A percentile compares a stretch with the other conserved stretches of the same genome.
Evolutionary conservation across 2,113 vertebrate species (phyloP).

Genomic region (Tinamus guttatus): DNA sequence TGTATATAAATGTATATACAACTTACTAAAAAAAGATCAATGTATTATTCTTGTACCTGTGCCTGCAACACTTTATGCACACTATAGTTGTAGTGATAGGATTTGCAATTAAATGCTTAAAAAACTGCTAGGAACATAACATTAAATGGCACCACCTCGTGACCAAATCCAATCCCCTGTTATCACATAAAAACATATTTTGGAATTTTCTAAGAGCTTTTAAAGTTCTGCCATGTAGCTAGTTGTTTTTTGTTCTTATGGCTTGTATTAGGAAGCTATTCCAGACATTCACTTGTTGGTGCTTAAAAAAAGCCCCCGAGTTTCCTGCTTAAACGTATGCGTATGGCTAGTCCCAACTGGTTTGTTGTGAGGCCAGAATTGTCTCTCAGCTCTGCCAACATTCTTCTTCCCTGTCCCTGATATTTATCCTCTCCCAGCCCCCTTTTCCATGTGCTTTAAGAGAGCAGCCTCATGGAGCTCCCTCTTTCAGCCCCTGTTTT

Average conservation of each 20-base stretch:
- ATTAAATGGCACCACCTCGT: not conserved
- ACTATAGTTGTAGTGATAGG: not conserved
- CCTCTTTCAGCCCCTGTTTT: not conserved
- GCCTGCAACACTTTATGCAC: not conserved
- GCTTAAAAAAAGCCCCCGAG: not conserved
- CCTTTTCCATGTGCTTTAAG: not conserved
- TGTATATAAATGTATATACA: not conserved
- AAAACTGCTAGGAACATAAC: not conserved
- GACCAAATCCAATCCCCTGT: not conserved
- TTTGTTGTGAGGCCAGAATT: not conserved
- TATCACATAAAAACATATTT: slow-evolving; percentile 6
- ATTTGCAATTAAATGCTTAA: not conserved
- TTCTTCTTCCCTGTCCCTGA: not conserved
- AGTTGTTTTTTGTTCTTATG: not conserved
- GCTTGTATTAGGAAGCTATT: not conserved
- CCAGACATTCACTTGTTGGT: not conserved
- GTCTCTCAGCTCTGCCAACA: not conserved
- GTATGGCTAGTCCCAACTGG: not conserved
- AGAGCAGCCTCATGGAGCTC: not conserved
- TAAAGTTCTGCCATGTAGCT: not conserved
- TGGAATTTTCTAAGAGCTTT: not conserved
- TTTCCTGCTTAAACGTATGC: not conserved
- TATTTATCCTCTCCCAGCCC: not conserved
- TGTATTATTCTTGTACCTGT: not conserved
- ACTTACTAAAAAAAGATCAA: not conserved